Base-by-base conservation (phyloP, 2,797 vertebrate genomes). In the Intellagama lesueurii region DNA sequence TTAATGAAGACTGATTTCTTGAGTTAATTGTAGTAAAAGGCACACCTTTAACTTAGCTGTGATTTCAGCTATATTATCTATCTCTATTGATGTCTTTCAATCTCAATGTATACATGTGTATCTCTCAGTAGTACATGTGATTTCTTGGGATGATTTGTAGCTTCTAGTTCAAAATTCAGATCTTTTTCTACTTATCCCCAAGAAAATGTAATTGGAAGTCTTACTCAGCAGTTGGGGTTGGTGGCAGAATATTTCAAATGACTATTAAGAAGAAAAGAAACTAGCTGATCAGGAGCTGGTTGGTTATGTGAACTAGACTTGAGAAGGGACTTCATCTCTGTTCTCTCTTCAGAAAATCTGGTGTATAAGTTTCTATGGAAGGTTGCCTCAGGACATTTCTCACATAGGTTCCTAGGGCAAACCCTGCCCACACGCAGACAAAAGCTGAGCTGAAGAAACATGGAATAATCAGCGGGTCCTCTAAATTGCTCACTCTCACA, bases 151-250 rank as follows among this genome's bases (percentile, higher is more conserved):
- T 22, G 44, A 5, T 14, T 73, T 77, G 0, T 9, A 72, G 78
- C 14, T 83, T 85, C 8, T 72, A 28, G 19, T 81, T 87, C 88
- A 80, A 78, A 93, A 73, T 72, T 16, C 9, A 90, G 68, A 24
- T n/a, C 26, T 75, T 82, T 88, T 44, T 16, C n/a, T 24, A 77
- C 86, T 47, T 89, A 85, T 28, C 5, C 4, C 32, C 32, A 90
- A 77, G 11, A 32, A 2, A 56, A 83, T 79, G 72, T 80, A 64
- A 35, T 47, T 80, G 82, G 32, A 56, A 35, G 35, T 60, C 28
- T 4, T 32, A 64, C 66, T 68, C 44, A 76, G 26, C 1, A 68
- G 12, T 17, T 73, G 49, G 5, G 19, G n/a, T 26, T 78, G 52
- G 19, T n/a, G 19, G 60, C 30, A 69, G 35, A 66, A 69, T 19